Evolutionary conservation across 2,888 invertebrate species (phyloP), one percentile per base, ranked within the genome.

Genomic region (Platycheirus rosarum): DNA sequence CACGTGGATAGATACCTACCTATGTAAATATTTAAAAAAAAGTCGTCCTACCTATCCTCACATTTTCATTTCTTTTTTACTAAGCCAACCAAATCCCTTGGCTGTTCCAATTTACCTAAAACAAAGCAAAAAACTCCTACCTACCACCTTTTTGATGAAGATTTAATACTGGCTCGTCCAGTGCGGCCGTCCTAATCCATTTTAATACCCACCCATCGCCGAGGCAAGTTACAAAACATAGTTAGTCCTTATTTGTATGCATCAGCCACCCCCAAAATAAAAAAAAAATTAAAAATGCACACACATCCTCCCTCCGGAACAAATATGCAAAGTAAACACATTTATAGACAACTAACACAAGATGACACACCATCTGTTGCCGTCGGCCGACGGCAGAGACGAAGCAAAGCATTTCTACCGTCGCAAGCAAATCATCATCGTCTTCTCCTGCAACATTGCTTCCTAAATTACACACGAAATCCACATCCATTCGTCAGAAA

Each of bases 251-350:
- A 82, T 63, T 77, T 73, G 76, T 69, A 76, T 66, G 60, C 75
- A 76, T 14, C 75, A 76, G 18, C 69, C 73, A 79, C 79, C 79
- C 74, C 57, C 62, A 57, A 53, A 32, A n/a, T n/a, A n/a, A n/a
- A 37, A 23, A 16, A 29, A 29, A 16, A 3, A 23, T 2, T 9
- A 26, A 23, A 40, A 23, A 42, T 37, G 44, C 13, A 42, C 49
- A 70, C 65, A 77, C 66, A 65, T 77, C 70, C 48, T 70, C 37
- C 29, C 55, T 26, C 13, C 23, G 48, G 32, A 68, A 55, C 63
- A 62, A 82, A 82, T 77, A 82, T 82, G 82, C 82, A 82, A 82
- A 82, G 82, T 63, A 82, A 77, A 82, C 68, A 82, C 66, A 71
- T 71, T 60, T 44, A 16, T 40, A 73, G 63, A 42, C 77, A 76